A percentile compares a stretch with the other conserved stretches of the same genome.
Conservation (phyloP, 2,888 invertebrate genomes). For the Epinotia demarniana region DNA sequence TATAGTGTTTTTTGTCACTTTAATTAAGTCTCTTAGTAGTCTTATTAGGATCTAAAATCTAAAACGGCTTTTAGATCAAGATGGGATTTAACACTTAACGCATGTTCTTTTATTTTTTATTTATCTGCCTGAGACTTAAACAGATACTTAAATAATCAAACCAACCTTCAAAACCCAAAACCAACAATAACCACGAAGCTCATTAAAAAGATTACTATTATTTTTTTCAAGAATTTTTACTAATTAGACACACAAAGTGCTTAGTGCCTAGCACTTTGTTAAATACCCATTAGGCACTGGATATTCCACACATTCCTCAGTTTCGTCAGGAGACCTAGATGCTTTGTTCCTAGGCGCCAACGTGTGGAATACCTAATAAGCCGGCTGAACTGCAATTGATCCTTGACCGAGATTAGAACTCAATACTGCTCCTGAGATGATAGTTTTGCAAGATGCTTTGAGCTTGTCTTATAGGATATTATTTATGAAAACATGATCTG, state of each 20-base stretch:
- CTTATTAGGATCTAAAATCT: too few species aligned
- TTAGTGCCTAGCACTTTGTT: constrained; percentile 13
- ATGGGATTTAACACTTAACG: too few species aligned
- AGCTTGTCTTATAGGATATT: constrained; percentile 8
- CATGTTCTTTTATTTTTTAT: too few species aligned
- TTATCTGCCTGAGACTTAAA: too few species aligned
- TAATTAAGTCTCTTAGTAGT: too few species aligned
- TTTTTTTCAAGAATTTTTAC: neutral
- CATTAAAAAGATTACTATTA: neutral
- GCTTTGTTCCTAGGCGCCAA: constrained; percentile 66
- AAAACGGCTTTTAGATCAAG: too few species aligned
- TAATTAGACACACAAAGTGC: neutral
- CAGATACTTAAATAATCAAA: too few species aligned
- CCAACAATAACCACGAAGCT: neutral
- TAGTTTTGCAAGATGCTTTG: constrained; percentile 23
- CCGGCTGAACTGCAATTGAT: constrained; percentile 68
- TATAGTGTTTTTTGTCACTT: too few species aligned
- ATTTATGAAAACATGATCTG: constrained; percentile 4
- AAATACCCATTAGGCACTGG: constrained; percentile 4
- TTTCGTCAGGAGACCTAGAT: constrained; percentile 57
- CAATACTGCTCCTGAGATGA: constrained; percentile 27
- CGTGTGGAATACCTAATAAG: constrained; percentile 69
- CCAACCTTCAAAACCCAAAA: too few species aligned
- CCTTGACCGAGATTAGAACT: constrained; percentile 70
- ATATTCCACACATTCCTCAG: constrained; percentile 50